Conservation (phyloP, 1,140 invertebrate genomes). For the Drosophila saltans region DNA sequence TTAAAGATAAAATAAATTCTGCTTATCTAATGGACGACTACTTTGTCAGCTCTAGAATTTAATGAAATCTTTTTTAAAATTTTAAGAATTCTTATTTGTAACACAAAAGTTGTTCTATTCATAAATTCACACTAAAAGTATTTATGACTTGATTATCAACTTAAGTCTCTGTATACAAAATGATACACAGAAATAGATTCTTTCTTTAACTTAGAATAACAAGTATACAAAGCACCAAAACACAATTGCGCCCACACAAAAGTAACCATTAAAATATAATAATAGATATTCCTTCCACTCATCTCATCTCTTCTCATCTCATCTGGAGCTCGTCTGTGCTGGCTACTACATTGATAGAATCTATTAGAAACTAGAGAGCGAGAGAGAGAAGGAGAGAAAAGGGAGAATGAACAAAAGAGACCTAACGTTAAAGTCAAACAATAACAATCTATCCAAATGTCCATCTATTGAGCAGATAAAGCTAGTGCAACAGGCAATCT, state of each 20-base stretch:
- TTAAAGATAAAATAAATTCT: no score
- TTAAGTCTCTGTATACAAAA: no score
- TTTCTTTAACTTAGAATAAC: no score
- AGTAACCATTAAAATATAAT: conserved; percentile 79
- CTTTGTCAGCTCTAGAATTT: no score
- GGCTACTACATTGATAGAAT: conserved; percentile 76
- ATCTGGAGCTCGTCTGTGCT: conserved; percentile 56
- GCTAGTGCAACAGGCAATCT: conserved; percentile 48
- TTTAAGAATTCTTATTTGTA: no score
- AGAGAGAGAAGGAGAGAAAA: neutral
- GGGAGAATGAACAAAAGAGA: neutral
- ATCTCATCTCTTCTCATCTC: neutral
- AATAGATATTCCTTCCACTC: conserved; percentile 62
- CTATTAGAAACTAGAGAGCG: conserved; percentile 55
- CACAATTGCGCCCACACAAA: conserved; percentile 52
- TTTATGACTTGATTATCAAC: no score
- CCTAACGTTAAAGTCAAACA: conserved; percentile 73
- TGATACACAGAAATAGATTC: no score
- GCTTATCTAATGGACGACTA: no score
- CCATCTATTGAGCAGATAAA: conserved; percentile 82
- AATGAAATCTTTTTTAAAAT: no score
- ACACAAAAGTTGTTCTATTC: no score
- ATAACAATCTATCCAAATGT: conserved; percentile 83
- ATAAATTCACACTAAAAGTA: no score
- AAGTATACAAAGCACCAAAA: no score